Evolutionary conservation across 1,140 invertebrate genomes (phyloP).

Genomic region (Saxidomus purpurata): DNA sequence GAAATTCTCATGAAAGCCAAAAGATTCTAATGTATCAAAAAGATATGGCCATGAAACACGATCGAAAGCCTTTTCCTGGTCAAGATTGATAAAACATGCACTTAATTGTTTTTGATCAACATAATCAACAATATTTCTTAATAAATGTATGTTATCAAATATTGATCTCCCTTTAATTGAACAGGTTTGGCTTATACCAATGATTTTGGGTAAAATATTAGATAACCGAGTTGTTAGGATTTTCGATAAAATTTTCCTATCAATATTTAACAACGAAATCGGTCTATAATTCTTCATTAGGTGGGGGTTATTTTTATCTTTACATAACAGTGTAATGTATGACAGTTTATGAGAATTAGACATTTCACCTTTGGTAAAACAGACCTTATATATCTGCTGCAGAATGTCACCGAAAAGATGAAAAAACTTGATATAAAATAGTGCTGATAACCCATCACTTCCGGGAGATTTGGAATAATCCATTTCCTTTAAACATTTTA

Average conservation of each 20-base stretch:
- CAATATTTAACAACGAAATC: constrained; percentile 74
- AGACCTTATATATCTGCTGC: constrained; percentile 43
- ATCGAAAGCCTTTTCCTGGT: constrained; percentile 75
- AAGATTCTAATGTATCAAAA: constrained; percentile 63
- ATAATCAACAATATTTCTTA: constrained; percentile 73
- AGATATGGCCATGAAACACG: constrained; percentile 69
- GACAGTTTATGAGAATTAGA: constrained; percentile 62
- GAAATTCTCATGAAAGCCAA: constrained; percentile 69
- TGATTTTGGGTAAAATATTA: constrained; percentile 60
- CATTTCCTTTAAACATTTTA: constrained; percentile 56
- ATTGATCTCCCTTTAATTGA: constrained; percentile 65
- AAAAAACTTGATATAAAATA: constrained; percentile 73
- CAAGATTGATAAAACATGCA: constrained; percentile 68
- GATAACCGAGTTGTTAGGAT: constrained; percentile 62
- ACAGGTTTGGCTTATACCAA: constrained; percentile 73
- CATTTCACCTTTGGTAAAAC: constrained; percentile 63
- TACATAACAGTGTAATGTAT: constrained; percentile 72
- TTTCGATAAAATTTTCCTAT: constrained; percentile 75
- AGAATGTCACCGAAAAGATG: constrained; percentile 66
- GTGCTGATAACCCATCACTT: constrained; percentile 70
- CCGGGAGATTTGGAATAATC: constrained; percentile 71
- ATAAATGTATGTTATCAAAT: constrained; percentile 74
- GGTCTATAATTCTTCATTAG: constrained; percentile 71
- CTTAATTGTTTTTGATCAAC: constrained; percentile 65
- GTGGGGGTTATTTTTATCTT: constrained; percentile 61